phyloP scores from a whole-genome alignment of 2,888 invertebrate species.

The Bombylius major region DNA sequence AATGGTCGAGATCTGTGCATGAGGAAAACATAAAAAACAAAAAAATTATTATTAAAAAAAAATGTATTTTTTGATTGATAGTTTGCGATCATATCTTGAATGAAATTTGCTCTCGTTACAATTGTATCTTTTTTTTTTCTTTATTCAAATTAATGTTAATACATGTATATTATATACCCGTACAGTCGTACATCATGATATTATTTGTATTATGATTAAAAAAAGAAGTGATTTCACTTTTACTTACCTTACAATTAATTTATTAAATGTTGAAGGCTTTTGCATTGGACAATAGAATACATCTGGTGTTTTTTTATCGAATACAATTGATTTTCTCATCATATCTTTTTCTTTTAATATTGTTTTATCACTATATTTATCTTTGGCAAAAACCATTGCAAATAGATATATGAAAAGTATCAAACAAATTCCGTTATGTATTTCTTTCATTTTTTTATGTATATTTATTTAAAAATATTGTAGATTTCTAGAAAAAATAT shows the following conservation, averaged over 20 bases:
- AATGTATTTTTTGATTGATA: background rate
- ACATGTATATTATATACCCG: too few species aligned
- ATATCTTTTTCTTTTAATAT: conserved; percentile 47
- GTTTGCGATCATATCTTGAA: too few species aligned
- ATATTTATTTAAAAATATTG: too few species aligned
- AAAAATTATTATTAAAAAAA: background rate
- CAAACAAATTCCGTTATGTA: background rate
- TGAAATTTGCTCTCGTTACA: too few species aligned
- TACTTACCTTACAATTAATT: conserved; percentile 52
- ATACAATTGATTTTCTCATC: conserved; percentile 65
- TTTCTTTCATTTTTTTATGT: background rate
- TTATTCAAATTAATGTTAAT: too few species aligned
- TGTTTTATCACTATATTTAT: conserved; percentile 24
- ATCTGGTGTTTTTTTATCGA: conserved; percentile 64
- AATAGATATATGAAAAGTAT: background rate
- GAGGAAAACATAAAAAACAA: background rate
- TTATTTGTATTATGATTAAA: background rate
- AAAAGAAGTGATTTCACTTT: background rate
- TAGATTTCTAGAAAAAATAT: too few species aligned
- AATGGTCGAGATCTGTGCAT: conserved; percentile 46
- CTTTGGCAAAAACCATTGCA: background rate
- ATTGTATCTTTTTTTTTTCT: too few species aligned
- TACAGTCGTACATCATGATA: background rate
- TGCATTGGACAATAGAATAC: conserved; percentile 68
- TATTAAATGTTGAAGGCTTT: conserved; percentile 61